A percentile compares a stretch with the other conserved stretches of the same genome.
These are phyloP conservation scores for Poecilia picta DNA, from an alignment of 2,797 vertebrate genomes.

Conservation along the genomic window DNA sequence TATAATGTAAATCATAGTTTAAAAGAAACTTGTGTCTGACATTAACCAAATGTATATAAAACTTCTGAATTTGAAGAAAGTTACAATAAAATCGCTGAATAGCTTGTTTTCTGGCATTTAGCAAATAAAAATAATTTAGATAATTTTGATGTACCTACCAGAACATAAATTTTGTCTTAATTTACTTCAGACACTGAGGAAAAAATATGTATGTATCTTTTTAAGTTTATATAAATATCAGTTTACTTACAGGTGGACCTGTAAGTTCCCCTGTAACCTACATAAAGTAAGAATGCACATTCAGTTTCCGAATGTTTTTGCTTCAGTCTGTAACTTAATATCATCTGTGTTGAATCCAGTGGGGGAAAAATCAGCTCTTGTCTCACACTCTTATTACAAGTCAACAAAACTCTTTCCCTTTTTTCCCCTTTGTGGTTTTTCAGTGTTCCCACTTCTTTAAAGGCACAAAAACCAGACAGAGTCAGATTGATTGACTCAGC, in stretches of 20 bases:
- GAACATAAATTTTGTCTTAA: too few species aligned
- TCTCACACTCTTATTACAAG: neutral
- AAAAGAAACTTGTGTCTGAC: too few species aligned
- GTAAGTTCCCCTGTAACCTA: neutral
- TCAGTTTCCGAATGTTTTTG: neutral
- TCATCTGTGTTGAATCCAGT: neutral
- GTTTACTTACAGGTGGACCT: neutral
- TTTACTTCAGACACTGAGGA: too few species aligned
- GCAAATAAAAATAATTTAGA: too few species aligned
- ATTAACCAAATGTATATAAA: too few species aligned
- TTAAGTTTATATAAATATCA: neutral
- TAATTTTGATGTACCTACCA: too few species aligned
- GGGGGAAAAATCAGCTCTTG: neutral
- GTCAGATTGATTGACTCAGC: slow-evolving; percentile 62
- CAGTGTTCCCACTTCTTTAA: slow-evolving; percentile 1
- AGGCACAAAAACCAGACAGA: slow-evolving; percentile 27
- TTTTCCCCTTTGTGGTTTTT: neutral
- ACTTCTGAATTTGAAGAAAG: too few species aligned
- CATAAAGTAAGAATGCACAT: neutral
- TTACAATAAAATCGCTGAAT: too few species aligned
- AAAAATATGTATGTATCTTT: too few species aligned
- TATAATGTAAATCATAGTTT: neutral
- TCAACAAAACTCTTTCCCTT: neutral
- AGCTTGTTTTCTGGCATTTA: too few species aligned
- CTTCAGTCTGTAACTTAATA: neutral